Evolutionary conservation across 92 coral and sea anemone genomes (phyloP), one percentile per base, ranked within the genome.

Genomic region (Parazoanthus atlanticus): DNA sequence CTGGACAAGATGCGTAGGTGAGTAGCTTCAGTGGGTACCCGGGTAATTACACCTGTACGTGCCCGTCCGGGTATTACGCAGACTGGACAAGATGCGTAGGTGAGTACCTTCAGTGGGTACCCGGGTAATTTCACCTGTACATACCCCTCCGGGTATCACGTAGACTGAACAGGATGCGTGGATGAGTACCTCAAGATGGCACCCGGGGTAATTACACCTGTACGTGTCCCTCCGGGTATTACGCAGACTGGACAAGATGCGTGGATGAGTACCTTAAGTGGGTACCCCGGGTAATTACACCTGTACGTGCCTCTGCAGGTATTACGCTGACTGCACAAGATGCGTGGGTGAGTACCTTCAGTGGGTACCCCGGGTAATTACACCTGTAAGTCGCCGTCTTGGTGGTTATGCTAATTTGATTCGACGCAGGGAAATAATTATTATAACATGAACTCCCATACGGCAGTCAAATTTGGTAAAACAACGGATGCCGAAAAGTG

Each of bases 1-100:
- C 78, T 97, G 98, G 97, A 94, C 92, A 30, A 69, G 92, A 25
- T 97, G 99, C 32, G 77, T 94, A 15, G 99, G 99, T 97, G 29
- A 52, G 66, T 79, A 79, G 1, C 38, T 15, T 25, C n/a, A 21
- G 30, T 30, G 34, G 32, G 34, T 1, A 76, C 25, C 56, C 28
- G 26, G 43, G 41, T 36, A 75, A 32, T 40, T 32, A 19, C 28
- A 52, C 43, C 26, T 17, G 26, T 19, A 36, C 1, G 64, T 43
- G 10, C 10, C 49, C 12, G 49, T 46, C 12, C 25, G 65, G 23
- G 65, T 97, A 91, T 88, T 31, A 88, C 23, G 82, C 97, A 21
- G 88, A 93, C 78, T 97, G 98, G 97, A 94, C 92, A 30, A 69
- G 92, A 25, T 97, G 99, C 32, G 77, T 94, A 15, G 99, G 99